Base-by-base conservation (phyloP, 2,797 vertebrate genomes). In the Tokudaia tokunoshimensis region DNA sequence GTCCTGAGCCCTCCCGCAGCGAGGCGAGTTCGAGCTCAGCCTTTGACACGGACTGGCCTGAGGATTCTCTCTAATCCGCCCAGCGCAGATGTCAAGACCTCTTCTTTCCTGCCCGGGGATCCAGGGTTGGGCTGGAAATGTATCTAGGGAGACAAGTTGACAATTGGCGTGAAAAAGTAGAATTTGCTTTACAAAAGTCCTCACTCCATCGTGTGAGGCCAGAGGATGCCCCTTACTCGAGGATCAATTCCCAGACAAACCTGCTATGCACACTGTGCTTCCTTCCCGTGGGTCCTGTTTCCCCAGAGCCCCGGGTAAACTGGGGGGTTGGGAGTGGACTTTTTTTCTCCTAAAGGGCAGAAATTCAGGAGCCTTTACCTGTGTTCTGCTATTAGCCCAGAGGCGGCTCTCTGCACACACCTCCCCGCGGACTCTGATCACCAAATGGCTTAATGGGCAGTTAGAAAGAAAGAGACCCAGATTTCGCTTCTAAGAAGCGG, bases 161-260 rank as follows among this genome's bases (percentile, higher is more conserved):
- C 98, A 44, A 92, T 91, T 88, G 96, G 90, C 93, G 94, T 97
- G 97, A 97, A 96, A 96, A 97, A 97, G 94, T 97, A 96, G 97
- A 96, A 94, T 96, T 98, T 97, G 97, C 96, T 97, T 97, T 96
- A 96, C 97, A 15, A 7, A 96, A 98, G 97, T 97, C 97, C 79
- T 97, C 96, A 95, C 29, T 7, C 67, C 96, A 65, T 24, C 12
- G 55, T 86, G 93, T 79, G 96, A 97, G 95, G 97, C 96, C 93
- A 93, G 98, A 95, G 96, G 95, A 70, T 98, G 93, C 90, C 59
- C 74, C 87, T 34, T 65, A 50, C 81, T 31, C 2, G 59, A 72
- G 76, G 52, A 29, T n/a, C 50, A 6, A 31, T 81, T 61, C 93
- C 14, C 67, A 44, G 72, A 44, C 41, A 5, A 70, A 50, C 14